Percentiles rank a stretch among this genome's conserved stretches.
Evolutionary conservation across 2,888 invertebrate species (phyloP).

Genomic region (Prenolepis imparis): DNA sequence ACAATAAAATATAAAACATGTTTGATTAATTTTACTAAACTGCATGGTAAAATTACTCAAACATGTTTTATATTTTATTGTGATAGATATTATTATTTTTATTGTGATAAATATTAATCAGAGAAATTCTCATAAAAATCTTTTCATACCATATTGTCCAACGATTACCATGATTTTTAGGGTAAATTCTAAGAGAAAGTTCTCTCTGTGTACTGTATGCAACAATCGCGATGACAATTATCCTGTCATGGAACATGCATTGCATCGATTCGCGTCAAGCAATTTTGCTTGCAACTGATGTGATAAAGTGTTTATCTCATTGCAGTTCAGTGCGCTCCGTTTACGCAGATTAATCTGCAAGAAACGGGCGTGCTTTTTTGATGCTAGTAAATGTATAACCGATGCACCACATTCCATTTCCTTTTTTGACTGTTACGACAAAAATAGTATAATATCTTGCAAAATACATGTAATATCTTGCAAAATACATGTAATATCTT

Average conservation of each 20-base stretch:
- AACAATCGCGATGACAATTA: conserved; percentile 39
- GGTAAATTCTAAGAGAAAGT: too few relatives aligned
- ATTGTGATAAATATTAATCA: too few relatives aligned
- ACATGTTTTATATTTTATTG: too few relatives aligned
- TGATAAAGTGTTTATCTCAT: conserved; percentile 34
- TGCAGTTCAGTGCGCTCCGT: conserved; percentile 36
- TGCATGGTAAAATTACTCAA: too few relatives aligned
- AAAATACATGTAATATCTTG: neutral
- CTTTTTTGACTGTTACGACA: neutral
- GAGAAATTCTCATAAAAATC: too few relatives aligned
- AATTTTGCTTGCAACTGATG: conserved; percentile 27
- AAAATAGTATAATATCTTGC: neutral
- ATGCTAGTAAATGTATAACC: conserved; percentile 7
- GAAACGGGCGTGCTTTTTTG: conserved; percentile 3
- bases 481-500: neutral
- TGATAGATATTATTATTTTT: too few relatives aligned
- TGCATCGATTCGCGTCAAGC: conserved; percentile 35
- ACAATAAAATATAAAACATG: too few relatives aligned
- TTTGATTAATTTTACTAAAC: too few relatives aligned
- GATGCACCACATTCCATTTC: neutral
- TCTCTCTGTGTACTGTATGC: neutral
- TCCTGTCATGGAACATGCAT: conserved; percentile 6
- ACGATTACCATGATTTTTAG: too few relatives aligned
- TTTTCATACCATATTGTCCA: too few relatives aligned
- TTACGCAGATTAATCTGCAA: conserved; percentile 9